Evolutionary conservation across 1,140 invertebrate species (phyloP), one percentile per base, ranked within the genome.

Genomic region (Hypsibius dujardini): DNA sequence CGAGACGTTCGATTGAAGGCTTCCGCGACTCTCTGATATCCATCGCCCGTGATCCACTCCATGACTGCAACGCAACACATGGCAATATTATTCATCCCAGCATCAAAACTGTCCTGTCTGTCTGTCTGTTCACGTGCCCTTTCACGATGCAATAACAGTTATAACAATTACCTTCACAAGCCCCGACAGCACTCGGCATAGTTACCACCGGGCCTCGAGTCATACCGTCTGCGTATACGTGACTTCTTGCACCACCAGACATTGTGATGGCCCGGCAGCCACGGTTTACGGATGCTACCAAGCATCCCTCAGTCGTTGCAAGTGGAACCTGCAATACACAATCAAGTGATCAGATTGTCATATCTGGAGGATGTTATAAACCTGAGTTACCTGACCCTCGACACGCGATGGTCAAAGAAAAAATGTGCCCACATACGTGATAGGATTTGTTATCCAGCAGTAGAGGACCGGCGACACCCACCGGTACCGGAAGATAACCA

Each of bases 271-370:
- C 95, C 75, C 91, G 85, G 78, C 93, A 94, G 7, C 96, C 96
- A 72, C 96, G 85, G 81, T 98, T 98, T 0, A 93, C 96, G 46
- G 90, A 95, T 0, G 96, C 96, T 0, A 98, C 90, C 42, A 98
- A 79, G 73, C 93, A 95, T 0, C 95, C 96, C 81, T 99, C 96
- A 0, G 96, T 99, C 0, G 96, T 99, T 2, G 96, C 94, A 92
- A 99, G 92, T 15, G 96, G 96, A 59, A 99, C 76, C 62, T 67
- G 62, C 7, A 67, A 42, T 42, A n/a, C n/a, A n/a, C n/a, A n/a
- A n/a, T n/a, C n/a, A n/a, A n/a, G n/a, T n/a, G n/a, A n/a, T n/a
- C n/a, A n/a, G n/a, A n/a, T n/a, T n/a, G n/a, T n/a, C n/a, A n/a
- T n/a, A n/a, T n/a, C n/a, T n/a, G n/a, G n/a, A n/a, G n/a, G n/a